Evolutionary conservation across 1,140 invertebrate genomes (phyloP), one percentile per base, ranked within the genome.

Genomic region (Bursaphelenchus mucronatus): DNA sequence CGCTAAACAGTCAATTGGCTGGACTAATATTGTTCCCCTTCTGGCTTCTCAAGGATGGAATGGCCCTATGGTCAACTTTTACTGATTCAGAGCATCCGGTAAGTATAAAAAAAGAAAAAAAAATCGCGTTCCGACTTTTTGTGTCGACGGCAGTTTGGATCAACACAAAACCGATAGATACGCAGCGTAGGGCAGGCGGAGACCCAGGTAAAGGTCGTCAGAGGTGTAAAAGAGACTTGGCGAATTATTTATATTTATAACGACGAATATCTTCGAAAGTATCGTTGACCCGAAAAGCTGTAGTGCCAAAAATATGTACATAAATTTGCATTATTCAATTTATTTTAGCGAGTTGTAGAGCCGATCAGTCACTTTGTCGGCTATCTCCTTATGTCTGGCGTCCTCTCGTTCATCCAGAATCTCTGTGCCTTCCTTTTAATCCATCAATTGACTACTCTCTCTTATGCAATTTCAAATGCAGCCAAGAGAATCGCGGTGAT

Each of bases 401-500:
- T 92, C 17, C 85, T 94, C 57, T 94, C 90, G 80, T 96, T 92
- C 88, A 82, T 93, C 64, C 93, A 97, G 82, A 97, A 95, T 79
- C 88, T 96, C 61, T 87, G 94, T 21, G 93, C 94, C 0, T 97
- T 97, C 82, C 91, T 90, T 64, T 88, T 97, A 30, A 85, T 97
- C 63, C 82, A 84, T 61, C 74, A 76, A 54, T 40, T 56, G 54
- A 43, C 59, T 50, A 52, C 15, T 17, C 15, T 97, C 21, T 92
- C 91, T 0, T 97, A 96, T 82, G 91, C 92, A 0, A 92, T 97
- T 19, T 91, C 92, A 13, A 95, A 90, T 82, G 90, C 91, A 11
- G 91, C 91, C n/a, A 97, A 97, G 83, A 85, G 94, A 72, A 91
- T 96, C 68, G 90, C 90, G 65, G 90, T 97, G 17, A 96, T 97